Conservation (phyloP, 1,140 invertebrate genomes). For the Diprion similis region DNA sequence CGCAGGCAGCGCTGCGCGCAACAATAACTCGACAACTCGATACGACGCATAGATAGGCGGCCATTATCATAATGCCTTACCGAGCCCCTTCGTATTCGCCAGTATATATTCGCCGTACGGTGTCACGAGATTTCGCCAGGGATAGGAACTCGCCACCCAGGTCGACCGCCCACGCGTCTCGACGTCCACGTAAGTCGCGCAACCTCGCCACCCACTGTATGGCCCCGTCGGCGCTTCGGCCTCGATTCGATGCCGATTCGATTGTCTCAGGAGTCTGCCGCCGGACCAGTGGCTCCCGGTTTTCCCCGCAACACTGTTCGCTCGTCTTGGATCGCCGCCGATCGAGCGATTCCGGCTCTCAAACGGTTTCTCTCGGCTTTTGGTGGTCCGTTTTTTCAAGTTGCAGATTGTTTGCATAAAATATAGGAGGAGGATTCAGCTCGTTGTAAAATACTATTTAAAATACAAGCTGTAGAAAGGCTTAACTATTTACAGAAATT, state of each 20-base stretch:
- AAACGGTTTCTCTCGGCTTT: no score
- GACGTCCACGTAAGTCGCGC: slow-evolving; percentile 12
- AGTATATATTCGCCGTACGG: slow-evolving; percentile 23
- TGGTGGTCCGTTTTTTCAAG: no score
- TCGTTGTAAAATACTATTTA: no score
- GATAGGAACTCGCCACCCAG: slow-evolving; percentile 25
- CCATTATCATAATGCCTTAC: slow-evolving; percentile 5
- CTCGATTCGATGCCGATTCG: not conserved
- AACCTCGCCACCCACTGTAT: slow-evolving; percentile 17
- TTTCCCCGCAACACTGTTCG: slow-evolving; percentile 14
- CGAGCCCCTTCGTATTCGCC: not conserved
- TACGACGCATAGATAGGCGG: not conserved
- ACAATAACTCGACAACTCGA: slow-evolving; percentile 7
- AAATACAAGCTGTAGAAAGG: no score
- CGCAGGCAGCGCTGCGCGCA: not conserved
- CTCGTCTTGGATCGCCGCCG: slow-evolving; percentile 9
- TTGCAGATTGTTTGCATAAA: no score
- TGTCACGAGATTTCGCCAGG: slow-evolving; percentile 17
- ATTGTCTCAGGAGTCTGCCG: not conserved
- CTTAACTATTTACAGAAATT: no score
- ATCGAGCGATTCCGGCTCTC: not conserved
- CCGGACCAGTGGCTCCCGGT: not conserved
- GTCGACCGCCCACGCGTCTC: slow-evolving; percentile 24
- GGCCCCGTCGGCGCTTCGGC: slow-evolving; percentile 16
- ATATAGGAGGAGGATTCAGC: no score